These are phyloP conservation scores for Phacellophora camtschatica DNA, from an alignment of 30 jellyfish, hydroid and myxozoan genomes.

Conservation along the genomic window DNA sequence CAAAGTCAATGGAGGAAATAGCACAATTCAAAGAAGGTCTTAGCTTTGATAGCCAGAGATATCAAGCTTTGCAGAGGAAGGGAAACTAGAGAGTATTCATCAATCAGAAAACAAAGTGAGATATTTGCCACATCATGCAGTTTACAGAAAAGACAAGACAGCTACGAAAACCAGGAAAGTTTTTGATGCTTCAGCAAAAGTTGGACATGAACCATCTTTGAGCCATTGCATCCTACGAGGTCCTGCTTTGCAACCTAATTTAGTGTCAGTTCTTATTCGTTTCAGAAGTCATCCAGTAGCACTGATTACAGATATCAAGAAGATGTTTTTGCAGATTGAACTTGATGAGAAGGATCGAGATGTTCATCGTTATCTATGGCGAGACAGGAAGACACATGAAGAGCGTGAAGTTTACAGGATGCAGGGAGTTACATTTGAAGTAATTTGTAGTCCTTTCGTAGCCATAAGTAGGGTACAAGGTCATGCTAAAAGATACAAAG, in stretches of 20 bases:
- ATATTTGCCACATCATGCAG: neutral
- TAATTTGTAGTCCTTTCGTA: constrained; percentile 10
- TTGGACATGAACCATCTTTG: neutral
- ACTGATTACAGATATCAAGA: constrained; percentile 25
- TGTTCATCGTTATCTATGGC: constrained; percentile 24
- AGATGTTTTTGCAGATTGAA: constrained; percentile 21
- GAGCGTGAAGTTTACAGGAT: neutral
- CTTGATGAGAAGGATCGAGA: constrained; percentile 1
- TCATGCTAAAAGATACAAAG: neutral
- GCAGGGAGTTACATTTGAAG: constrained; percentile 1
- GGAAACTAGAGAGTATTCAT: neutral
- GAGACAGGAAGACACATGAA: constrained; percentile 3
- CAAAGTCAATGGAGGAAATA: neutral
- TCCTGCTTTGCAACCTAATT: constrained; percentile 34
- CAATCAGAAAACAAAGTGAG: neutral
- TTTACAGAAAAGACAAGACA: neutral
- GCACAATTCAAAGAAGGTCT: neutral
- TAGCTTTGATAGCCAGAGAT: neutral
- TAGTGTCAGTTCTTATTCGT: constrained; percentile 13
- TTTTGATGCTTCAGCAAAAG: too few relatives aligned
- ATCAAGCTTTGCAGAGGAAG: neutral
- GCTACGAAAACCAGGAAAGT: too few relatives aligned
- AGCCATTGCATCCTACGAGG: constrained; percentile 3
- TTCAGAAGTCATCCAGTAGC: constrained; percentile 6
- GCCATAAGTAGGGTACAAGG: too few relatives aligned